Evolutionary conservation across 2,888 invertebrate species (phyloP).

Genomic region (Agriopis marginaria): DNA sequence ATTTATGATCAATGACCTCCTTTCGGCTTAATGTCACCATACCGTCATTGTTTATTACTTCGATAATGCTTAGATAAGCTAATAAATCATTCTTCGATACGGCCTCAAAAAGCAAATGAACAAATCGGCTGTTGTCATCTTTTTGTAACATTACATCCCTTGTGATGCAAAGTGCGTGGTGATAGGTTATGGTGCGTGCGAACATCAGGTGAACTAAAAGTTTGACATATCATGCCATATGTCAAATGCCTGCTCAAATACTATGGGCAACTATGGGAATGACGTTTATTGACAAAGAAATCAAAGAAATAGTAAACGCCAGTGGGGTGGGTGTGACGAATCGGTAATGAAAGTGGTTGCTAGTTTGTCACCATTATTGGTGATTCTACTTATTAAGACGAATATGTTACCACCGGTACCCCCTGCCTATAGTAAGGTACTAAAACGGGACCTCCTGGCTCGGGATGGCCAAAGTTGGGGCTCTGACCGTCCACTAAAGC

Average conservation of each 20-base stretch:
- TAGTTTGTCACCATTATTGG: not conserved
- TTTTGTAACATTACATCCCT: slow-evolving; percentile 7
- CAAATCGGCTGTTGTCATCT: not conserved
- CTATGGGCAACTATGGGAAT: too few relatives aligned
- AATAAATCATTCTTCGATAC: too few relatives aligned
- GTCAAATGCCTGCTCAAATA: not conserved
- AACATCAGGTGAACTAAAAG: not conserved
- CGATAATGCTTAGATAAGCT: too few relatives aligned
- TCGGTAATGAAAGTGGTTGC: slow-evolving; percentile 1
- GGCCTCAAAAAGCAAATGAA: not conserved
- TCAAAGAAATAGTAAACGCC: not conserved
- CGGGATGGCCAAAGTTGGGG: too few relatives aligned
- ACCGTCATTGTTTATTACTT: too few relatives aligned
- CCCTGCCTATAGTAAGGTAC: too few relatives aligned
- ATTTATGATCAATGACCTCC: too few relatives aligned
- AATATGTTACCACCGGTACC: too few relatives aligned
- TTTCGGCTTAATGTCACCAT: too few relatives aligned
- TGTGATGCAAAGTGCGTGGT: not conserved
- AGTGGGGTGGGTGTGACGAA: not conserved
- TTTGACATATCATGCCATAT: slow-evolving; percentile 13
- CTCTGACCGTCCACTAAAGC: too few relatives aligned
- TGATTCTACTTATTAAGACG: not conserved
- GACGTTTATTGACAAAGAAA: slow-evolving; percentile 4
- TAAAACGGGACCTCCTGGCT: too few relatives aligned
- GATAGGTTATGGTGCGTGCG: not conserved